Evolutionary conservation across 1,140 invertebrate species (phyloP), one percentile per base, ranked within the genome.

Genomic region (Armadillidium nasatum): DNA sequence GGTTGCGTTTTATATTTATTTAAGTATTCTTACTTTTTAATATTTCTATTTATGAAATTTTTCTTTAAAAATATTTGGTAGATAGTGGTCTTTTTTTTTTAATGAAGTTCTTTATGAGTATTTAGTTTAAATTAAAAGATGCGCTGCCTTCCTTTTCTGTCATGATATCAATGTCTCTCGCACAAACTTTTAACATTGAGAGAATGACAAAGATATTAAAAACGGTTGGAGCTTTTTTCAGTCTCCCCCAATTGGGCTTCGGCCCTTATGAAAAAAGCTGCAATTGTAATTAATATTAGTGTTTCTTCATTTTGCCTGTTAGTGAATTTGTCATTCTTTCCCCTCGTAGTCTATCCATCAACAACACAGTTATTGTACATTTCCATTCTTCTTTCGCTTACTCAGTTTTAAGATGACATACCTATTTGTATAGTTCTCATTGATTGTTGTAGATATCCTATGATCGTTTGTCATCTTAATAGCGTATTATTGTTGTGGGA

Each of bases 151-250:
- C 50, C 50, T 13, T 19, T 60, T 60, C 50, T 60, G 50, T 60
- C 50, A 60, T 60, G 50, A 15, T 60, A 60, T 60, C 11, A 60
- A 60, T 60, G 50, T 60, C 50, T 60, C 50, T 60, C 50, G 50
- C 50, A 60, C 50, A 60, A 60, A 60, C 50, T 60, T 60, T 60
- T 60, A 15, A 19, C 19, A 60, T 19, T 15, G 50, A 60, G 19
- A 60, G 50, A 60, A 60, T 60, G 50, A 60, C 11, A 13, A 60
- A 60, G 11, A 19, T 19, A 60, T 60, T 15, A 15, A 7, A 19
- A 60, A 19, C 50, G 7, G 50, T 4, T 60, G 19, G 11, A 60
- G 50, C 50, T 60, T 60, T 19, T 60, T 19, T 60, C 19, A 60
- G 50, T 60, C 50, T 60, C 50, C 50, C 50, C 50, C 50, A 60